Base-by-base conservation (phyloP, 1,140 invertebrate species). In the Scylla paramamosain region DNA sequence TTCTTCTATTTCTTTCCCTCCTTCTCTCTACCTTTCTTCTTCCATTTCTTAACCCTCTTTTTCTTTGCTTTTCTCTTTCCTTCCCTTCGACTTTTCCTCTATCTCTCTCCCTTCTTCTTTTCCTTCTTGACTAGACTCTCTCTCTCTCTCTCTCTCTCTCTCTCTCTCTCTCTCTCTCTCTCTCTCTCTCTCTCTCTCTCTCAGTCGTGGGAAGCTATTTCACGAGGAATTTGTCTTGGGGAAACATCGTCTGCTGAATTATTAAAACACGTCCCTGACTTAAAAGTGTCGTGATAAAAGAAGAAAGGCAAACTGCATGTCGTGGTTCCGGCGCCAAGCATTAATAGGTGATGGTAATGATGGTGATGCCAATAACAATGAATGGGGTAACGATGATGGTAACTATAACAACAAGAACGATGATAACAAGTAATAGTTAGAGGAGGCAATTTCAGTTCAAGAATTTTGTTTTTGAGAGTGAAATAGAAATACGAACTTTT, bases 161-260 rank as follows among this genome's bases (percentile, higher is more conserved):
- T 77, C 20, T n/a, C 67, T 25, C n/a, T 14, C 10, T 59, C 10
- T 20, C 10, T 20, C 10, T 12, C 52, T 12, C 20, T 59, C 67
- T 77, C 20, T n/a, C 67, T 77, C n/a, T 20, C 67, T 7, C 67
- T 7, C 20, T 77, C 20, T n/a, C 67, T 25, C n/a, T 52, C 8
- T 77, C 67, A n/a, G 12, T 7, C 25, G 2, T 25, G 6, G 20
- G 20, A 77, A 77, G 67, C 67, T n/a, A 77, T 77, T 77, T 77
- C 67, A 77, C 67, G 67, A 16, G 67, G 67, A 77, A 77, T 77
- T 77, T 77, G 67, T 77, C 67, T 77, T 77, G 67, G n/a, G 67
- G 67, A 77, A 77, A 77, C 67, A 77, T 77, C 67, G 8, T n/a
- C 52, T 59, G 0, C 67, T 77, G 67, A 77, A 77, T 77, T 77